Evolutionary conservation across 2,888 invertebrate species (phyloP).

Genomic region (Cosmia trapezina): DNA sequence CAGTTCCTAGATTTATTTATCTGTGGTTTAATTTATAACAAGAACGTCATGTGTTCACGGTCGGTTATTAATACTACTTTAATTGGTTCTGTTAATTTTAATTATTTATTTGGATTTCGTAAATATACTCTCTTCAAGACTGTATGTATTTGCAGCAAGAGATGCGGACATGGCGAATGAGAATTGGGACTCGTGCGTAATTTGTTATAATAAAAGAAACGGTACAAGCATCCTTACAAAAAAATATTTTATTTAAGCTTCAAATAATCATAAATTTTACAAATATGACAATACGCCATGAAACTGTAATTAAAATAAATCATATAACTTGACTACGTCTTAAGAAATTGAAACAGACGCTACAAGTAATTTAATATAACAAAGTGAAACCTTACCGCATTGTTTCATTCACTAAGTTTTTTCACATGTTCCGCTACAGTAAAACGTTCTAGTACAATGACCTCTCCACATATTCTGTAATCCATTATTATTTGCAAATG

Average conservation of each 20-base stretch:
- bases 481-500: conserved; percentile 74
- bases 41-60: not conserved
- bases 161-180: not conserved
- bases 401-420: conserved; percentile 65
- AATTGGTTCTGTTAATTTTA: not conserved
- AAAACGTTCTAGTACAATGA: conserved; percentile 75
- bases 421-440: conserved; percentile 68
- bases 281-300: not conserved
- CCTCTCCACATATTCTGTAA: conserved; percentile 77
- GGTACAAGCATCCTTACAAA: not conserved
- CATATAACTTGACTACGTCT: conserved; percentile 5
- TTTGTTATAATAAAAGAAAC: not conserved
- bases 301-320: not conserved
- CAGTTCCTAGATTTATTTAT: conserved; percentile 41
- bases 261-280: not conserved
- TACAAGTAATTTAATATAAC: conserved; percentile 40
- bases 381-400: conserved; percentile 64
- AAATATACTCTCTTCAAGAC: not conserved
- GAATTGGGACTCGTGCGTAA: not conserved
- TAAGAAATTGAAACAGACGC: conserved; percentile 12
- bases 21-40: conserved; percentile 37
- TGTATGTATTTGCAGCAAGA: not conserved
- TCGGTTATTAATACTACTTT: not conserved
- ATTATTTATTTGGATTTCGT: not conserved
- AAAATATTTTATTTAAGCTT: not conserved